Percentiles rank a stretch among this genome's conserved stretches.
Evolutionary conservation across 2,113 vertebrate genomes (phyloP).

Genomic region (Bothrops jararaca): DNA sequence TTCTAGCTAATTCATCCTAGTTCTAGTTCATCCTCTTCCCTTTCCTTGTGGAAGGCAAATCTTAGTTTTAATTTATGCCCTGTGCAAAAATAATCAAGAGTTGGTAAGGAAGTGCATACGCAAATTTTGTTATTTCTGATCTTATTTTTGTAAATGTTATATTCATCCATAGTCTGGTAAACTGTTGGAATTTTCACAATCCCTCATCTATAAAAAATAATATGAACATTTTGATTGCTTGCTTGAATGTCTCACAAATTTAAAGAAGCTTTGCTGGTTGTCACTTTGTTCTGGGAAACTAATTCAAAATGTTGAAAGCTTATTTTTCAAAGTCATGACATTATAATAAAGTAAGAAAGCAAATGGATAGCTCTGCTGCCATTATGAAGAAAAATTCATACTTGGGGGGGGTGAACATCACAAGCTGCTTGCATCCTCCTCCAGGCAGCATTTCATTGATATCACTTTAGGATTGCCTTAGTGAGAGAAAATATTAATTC

Average conservation of each 20-base stretch:
- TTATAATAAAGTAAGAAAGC: neutral
- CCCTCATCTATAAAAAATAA: neutral
- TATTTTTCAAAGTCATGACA: neutral
- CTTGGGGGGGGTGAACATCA: neutral
- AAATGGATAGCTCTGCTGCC: neutral
- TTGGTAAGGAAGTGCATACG: accelerated
- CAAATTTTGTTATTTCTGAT: neutral
- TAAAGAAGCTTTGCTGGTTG: neutral
- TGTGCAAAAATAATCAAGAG: accelerated
- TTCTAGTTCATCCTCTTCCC: neutral
- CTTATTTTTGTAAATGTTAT: neutral
- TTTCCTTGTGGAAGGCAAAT: neutral
- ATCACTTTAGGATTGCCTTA: neutral
- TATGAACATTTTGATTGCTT: neutral
- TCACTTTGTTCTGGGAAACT: neutral
- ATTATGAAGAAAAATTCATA: neutral
- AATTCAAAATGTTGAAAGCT: neutral
- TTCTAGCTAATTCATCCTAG: neutral
- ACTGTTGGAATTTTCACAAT: neutral
- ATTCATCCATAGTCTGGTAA: neutral
- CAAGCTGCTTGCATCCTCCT: neutral
- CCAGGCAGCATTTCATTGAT: neutral
- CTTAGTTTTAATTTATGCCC: neutral
- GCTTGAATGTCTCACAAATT: neutral
- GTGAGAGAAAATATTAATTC: neutral